Conservation (phyloP, 2,888 invertebrate species). For the Drosophila anomalipes region DNA sequence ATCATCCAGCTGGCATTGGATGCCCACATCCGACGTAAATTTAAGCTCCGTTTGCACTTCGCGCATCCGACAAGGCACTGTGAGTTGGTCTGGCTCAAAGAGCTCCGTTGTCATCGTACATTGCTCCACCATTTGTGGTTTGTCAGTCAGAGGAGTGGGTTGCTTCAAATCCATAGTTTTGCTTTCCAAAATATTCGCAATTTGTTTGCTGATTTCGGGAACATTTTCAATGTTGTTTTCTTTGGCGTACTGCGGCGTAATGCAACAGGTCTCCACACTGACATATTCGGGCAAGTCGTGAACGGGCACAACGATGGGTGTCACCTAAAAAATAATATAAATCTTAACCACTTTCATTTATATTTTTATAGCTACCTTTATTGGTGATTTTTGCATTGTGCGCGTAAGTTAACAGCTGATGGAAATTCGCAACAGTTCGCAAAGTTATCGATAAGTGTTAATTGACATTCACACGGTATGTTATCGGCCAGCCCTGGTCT, state of each 20-base stretch:
- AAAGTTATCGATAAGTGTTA: slow-evolving; percentile 10
- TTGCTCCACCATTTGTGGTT: background rate
- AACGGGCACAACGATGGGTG: slow-evolving; percentile 30
- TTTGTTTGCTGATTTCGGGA: background rate
- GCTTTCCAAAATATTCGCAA: background rate
- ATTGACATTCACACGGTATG: slow-evolving; percentile 1
- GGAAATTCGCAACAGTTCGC: background rate
- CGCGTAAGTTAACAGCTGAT: background rate
- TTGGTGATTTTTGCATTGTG: slow-evolving; percentile 18
- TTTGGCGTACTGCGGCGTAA: slow-evolving; percentile 12
- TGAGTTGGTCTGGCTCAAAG: rapidly evolving
- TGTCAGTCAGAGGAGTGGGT: too few relatives aligned
- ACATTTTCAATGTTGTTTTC: slow-evolving; percentile 1
- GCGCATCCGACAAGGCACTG: too few relatives aligned
- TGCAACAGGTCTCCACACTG: slow-evolving; percentile 41
- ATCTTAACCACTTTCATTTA: background rate
- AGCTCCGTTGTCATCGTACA: background rate
- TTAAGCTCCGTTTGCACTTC: slow-evolving; percentile 26
- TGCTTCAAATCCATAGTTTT: background rate
- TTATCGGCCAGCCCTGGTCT: slow-evolving; percentile 3
- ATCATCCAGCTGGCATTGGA: slow-evolving; percentile 62
- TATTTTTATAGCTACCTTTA: slow-evolving; percentile 1
- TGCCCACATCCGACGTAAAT: slow-evolving; percentile 32
- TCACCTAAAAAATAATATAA: slow-evolving; percentile 14
- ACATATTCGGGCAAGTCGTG: slow-evolving; percentile 48